These are phyloP conservation scores for Epistrophe grossulariae DNA, from an alignment of 2,888 invertebrate genomes.

Conservation along the genomic window DNA sequence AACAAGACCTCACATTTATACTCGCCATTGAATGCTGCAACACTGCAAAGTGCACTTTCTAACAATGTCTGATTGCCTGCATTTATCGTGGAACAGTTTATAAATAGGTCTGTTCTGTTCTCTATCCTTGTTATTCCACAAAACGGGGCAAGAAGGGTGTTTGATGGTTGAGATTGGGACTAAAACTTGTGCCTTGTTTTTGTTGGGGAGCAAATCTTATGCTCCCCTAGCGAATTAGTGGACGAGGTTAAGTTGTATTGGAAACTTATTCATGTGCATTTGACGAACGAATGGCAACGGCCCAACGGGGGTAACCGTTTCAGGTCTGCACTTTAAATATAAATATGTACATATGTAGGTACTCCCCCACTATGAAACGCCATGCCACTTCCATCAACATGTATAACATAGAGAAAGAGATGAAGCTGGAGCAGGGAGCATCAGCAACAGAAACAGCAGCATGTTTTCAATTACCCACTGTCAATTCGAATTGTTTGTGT, in stretches of 20 bases:
- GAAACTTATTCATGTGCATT: constrained; percentile 46
- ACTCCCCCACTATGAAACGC: constrained; percentile 26
- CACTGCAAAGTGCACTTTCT: constrained; percentile 31
- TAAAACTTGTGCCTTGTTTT: constrained; percentile 6
- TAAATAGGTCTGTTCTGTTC: constrained; percentile 60
- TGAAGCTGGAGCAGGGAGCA: constrained; percentile 23
- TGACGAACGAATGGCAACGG: constrained; percentile 7
- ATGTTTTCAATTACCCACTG: constrained; percentile 56
- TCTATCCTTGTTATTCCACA: constrained; percentile 31
- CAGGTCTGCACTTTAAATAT: constrained; percentile 16
- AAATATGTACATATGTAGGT: neutral
- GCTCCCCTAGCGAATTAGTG: constrained; percentile 3
- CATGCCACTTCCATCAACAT: neutral
- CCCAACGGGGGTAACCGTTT: constrained; percentile 7
- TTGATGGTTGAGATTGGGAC: neutral
- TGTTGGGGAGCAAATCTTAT: constrained; percentile 26
- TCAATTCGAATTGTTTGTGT: constrained; percentile 57
- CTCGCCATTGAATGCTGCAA: constrained; percentile 16
- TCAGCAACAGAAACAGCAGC: constrained; percentile 26
- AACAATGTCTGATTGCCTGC: constrained; percentile 38
- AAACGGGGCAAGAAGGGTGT: neutral
- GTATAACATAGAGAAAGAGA: neutral
- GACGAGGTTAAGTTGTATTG: constrained; percentile 27
- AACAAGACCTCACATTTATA: neutral
- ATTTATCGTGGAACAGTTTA: constrained; percentile 43